A percentile compares a stretch with the other conserved stretches of the same genome.
phyloP scores from a whole-genome alignment of 2,113 vertebrate genomes.

The Saguinus imperator region DNA sequence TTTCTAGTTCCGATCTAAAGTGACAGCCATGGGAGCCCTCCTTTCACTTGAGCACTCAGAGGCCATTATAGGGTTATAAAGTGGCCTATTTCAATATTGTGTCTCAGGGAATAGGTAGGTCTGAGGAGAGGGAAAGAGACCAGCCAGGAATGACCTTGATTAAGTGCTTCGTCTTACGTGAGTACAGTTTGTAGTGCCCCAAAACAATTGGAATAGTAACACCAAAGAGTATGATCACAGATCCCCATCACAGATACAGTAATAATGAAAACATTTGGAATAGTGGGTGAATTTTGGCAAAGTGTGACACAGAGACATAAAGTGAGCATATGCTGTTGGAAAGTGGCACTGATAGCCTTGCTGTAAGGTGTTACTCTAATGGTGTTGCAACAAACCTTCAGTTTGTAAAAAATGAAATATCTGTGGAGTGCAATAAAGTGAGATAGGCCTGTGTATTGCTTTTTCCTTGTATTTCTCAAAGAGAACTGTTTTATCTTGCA shows the following conservation, averaged over 20 bases:
- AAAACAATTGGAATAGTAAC: background rate
- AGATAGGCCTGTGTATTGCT: background rate
- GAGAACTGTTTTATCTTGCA: constrained; percentile 80
- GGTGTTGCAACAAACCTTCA: background rate
- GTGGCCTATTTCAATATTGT: background rate
- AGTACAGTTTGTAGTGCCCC: background rate
- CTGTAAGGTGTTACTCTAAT: background rate
- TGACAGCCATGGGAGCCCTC: background rate
- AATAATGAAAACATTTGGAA: background rate
- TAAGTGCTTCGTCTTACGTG: background rate
- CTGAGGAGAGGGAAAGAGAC: background rate
- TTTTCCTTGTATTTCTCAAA: constrained; percentile 63
- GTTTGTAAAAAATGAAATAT: background rate
- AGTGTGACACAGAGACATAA: background rate
- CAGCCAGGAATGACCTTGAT: background rate
- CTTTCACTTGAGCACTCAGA: background rate
- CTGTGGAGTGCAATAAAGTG: background rate
- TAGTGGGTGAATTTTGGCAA: background rate
- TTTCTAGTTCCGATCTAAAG: background rate
- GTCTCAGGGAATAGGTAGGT: background rate
- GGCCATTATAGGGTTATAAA: background rate
- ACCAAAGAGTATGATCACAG: background rate
- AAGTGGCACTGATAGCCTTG: background rate
- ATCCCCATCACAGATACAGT: background rate
- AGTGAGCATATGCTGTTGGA: background rate